Evolutionary conservation across 1,140 invertebrate genomes (phyloP).

Genomic region (Helicorthomorpha holstii): DNA sequence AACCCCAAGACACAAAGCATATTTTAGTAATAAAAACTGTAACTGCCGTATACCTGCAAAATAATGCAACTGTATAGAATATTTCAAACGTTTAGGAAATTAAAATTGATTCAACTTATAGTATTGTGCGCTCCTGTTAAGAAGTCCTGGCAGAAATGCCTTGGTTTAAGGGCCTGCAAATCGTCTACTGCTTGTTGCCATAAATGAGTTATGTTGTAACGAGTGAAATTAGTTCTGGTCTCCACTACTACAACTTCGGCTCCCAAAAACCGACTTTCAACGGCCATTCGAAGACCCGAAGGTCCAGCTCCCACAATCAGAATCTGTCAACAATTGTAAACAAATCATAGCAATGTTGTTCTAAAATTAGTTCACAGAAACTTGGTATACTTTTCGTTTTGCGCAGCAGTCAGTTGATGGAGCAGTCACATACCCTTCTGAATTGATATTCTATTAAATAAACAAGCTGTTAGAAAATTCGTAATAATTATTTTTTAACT

Average conservation of each 20-base stretch:
- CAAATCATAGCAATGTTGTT: too few species aligned
- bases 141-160: neutral
- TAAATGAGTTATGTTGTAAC: neutral
- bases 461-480: too few species aligned
- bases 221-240: neutral
- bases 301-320: neutral
- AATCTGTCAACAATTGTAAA: too few species aligned
- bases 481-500: too few species aligned
- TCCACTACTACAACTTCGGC: neutral
- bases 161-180: neutral
- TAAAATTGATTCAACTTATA: neutral
- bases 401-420: too few species aligned
- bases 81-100: neutral
- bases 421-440: too few species aligned
- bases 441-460: too few species aligned
- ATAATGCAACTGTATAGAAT: neutral
- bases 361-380: too few species aligned
- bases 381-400: too few species aligned
- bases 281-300: neutral
- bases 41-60: conserved; percentile 30
- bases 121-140: neutral
- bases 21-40: conserved; percentile 36
- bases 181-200: neutral
- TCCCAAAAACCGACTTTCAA: neutral
- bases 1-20: conserved; percentile 38